Evolutionary conservation across 2,888 invertebrate genomes (phyloP).

Genomic region (Meteorus cinctellus): DNA sequence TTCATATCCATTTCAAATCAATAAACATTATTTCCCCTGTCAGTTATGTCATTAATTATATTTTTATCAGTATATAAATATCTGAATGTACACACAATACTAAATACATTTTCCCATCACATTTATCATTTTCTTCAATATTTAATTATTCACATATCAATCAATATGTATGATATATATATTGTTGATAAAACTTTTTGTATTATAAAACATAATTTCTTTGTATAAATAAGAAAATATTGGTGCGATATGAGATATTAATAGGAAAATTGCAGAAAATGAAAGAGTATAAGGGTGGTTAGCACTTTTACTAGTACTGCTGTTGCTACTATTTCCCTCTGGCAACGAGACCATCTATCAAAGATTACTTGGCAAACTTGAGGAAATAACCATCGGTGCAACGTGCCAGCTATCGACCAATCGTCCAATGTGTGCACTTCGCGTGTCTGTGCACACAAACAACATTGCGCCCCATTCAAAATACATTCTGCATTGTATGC

Average conservation of each 20-base stretch:
- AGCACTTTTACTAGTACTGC: constrained; percentile 1
- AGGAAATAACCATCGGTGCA: constrained; percentile 59
- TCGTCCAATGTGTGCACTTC: constrained; percentile 21
- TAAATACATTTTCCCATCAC: neutral
- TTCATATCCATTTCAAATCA: constrained; percentile 41
- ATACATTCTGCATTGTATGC: constrained; percentile 13
- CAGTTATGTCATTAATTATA: constrained; percentile 29
- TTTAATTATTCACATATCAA: too few species aligned
- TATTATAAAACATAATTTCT: neutral
- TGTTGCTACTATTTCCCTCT: constrained; percentile 34
- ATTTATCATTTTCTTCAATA: too few species aligned
- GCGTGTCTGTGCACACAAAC: constrained; percentile 18
- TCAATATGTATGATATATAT: too few species aligned
- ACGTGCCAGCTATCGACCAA: constrained; percentile 14
- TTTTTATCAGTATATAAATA: constrained; percentile 12
- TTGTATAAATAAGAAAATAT: neutral
- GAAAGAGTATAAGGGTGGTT: neutral
- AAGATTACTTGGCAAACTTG: constrained; percentile 65
- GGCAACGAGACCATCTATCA: constrained; percentile 53
- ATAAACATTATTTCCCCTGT: constrained; percentile 35
- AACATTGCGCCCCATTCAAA: constrained; percentile 17
- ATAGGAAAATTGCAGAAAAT: neutral
- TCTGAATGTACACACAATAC: neutral
- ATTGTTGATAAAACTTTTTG: neutral
- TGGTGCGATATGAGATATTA: neutral